These are phyloP conservation scores for Dicentrarchus labrax DNA, from an alignment of 2,113 vertebrate species.

Conservation along the genomic window DNA sequence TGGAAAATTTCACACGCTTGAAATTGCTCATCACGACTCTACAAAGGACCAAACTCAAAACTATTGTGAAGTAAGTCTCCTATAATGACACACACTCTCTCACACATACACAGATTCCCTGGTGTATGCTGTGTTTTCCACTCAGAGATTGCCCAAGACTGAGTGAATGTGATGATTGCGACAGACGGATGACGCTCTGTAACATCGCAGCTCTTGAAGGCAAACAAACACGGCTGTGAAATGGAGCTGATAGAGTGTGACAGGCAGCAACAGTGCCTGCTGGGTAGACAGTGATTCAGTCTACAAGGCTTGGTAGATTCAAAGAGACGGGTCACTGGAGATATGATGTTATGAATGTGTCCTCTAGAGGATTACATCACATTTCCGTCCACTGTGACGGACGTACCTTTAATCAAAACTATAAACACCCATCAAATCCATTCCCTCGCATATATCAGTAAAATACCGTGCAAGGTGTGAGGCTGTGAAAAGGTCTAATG, in stretches of 20 bases:
- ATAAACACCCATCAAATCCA: background rate
- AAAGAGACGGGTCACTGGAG: constrained; percentile 35
- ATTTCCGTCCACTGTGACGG: constrained; percentile 2
- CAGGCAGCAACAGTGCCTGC: constrained; percentile 63
- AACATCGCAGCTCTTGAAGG: constrained; percentile 54
- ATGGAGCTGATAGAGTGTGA: constrained; percentile 64
- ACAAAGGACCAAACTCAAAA: constrained; percentile 29
- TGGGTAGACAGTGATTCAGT: constrained; percentile 53
- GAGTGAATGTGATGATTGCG: constrained; percentile 59
- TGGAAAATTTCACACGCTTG: constrained; percentile 33
- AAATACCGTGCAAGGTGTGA: background rate
- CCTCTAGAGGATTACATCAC: constrained; percentile 22
- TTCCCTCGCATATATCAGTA: background rate
- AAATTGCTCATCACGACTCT: constrained; percentile 23
- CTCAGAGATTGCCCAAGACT: constrained; percentile 60
- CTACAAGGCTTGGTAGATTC: constrained; percentile 42
- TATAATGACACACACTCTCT: constrained; percentile 14
- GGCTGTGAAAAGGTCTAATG: background rate
- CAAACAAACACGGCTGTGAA: constrained; percentile 68
- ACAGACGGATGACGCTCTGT: constrained; percentile 62
- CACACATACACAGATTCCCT: constrained; percentile 22
- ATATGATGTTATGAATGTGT: constrained; percentile 31
- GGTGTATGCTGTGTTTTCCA: constrained; percentile 45
- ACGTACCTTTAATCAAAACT: constrained; percentile 13
- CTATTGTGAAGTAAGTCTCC: constrained; percentile 37